phyloP scores from a whole-genome alignment of 2,797 vertebrate species.

The Siniperca obscura region DNA sequence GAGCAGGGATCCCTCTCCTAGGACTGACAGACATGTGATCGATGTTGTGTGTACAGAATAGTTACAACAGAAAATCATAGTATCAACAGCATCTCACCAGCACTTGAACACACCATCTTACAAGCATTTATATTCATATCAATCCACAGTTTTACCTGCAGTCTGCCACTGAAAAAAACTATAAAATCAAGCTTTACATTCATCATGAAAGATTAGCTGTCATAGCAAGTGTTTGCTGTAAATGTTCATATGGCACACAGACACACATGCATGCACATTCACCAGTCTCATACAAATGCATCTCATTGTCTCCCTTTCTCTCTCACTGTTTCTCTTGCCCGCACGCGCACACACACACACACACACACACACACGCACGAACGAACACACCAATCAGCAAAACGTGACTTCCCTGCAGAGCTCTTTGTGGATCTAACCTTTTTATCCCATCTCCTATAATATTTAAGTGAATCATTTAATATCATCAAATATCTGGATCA shows the following conservation, averaged over 20 bases:
- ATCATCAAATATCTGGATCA: conserved; percentile 32
- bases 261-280: background rate
- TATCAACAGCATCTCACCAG: background rate
- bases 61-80: no score
- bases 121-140: background rate
- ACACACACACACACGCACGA: conserved; percentile 1
- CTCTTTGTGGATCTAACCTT: conserved; percentile 64
- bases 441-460: conserved; percentile 39
- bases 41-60: no score
- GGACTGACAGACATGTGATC: no score
- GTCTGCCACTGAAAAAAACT: background rate
- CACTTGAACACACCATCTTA: background rate
- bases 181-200: background rate
- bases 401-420: conserved; percentile 65
- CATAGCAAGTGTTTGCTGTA: background rate
- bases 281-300: no score
- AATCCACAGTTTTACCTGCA: background rate
- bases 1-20: no score
- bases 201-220: background rate
- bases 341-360: background rate
- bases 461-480: conserved; percentile 52
- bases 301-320: background rate
- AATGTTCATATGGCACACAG: background rate
- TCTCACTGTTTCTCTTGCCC: background rate
- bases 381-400: background rate